phyloP scores from a whole-genome alignment of 2,888 invertebrate species.

The Odontothrips loti region DNA sequence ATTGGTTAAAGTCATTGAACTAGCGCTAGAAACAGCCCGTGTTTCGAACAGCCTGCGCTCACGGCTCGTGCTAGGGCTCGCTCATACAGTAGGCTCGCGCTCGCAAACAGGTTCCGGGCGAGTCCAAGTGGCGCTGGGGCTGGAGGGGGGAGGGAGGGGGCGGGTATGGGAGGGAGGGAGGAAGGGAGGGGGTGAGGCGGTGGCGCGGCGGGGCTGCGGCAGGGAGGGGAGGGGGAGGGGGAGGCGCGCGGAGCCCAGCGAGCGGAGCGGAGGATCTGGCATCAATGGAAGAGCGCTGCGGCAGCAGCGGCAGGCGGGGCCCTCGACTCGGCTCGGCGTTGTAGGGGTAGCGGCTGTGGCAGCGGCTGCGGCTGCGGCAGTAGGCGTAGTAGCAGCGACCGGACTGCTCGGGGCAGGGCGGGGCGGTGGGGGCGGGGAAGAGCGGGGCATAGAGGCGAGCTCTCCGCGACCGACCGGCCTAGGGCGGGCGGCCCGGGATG shows the following conservation, averaged over 20 bases:
- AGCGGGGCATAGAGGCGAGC: no score
- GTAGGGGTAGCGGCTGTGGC: conserved; percentile 42
- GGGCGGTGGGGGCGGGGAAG: conserved; percentile 36
- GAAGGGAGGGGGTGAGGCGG: not conserved
- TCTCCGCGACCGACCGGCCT: not conserved
- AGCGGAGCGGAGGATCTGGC: conserved; percentile 39
- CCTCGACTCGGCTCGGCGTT: conserved; percentile 34
- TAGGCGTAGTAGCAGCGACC: conserved; percentile 43
- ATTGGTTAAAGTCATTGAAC: conserved; percentile 37
- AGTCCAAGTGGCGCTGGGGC: conserved; percentile 34
- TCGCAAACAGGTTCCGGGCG: conserved; percentile 37
- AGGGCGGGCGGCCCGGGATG: not conserved
- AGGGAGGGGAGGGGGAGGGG: conserved; percentile 32
- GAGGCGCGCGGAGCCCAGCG: conserved; percentile 41
- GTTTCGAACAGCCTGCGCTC: conserved; percentile 28
- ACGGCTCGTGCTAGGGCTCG: conserved; percentile 13
- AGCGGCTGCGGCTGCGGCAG: conserved; percentile 45
- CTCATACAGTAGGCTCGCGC: conserved; percentile 32
- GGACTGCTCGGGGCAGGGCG: conserved; percentile 36
- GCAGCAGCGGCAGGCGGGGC: conserved; percentile 43
- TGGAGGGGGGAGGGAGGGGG: conserved; percentile 31
- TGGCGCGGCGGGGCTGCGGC: not conserved
- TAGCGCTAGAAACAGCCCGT: conserved; percentile 35
- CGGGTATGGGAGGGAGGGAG: conserved; percentile 42
- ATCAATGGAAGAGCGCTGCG: conserved; percentile 42